phyloP scores from a whole-genome alignment of 2,888 invertebrate genomes.

The Athrips mouffetella region DNA sequence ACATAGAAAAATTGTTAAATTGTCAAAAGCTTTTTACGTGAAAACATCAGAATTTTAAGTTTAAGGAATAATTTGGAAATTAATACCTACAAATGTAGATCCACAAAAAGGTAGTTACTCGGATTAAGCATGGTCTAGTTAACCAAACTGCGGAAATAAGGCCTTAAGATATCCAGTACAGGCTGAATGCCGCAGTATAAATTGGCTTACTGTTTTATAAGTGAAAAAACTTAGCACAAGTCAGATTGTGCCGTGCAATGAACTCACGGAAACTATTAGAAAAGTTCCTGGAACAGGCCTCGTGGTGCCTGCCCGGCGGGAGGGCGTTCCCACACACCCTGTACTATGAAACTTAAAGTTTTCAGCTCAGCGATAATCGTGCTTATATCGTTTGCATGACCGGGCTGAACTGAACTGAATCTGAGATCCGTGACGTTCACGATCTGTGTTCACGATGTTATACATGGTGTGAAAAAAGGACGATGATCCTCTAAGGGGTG shows the following conservation, averaged over 20 bases:
- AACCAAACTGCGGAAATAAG: neutral
- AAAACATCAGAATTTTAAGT: too few species aligned
- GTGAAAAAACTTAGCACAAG: conserved; percentile 32
- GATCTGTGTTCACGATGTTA: too few species aligned
- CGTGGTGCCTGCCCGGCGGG: conserved; percentile 56
- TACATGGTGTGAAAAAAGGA: too few species aligned
- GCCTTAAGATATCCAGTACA: neutral
- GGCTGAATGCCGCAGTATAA: conserved; percentile 9
- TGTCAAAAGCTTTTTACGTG: too few species aligned
- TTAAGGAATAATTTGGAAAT: too few species aligned
- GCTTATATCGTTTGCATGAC: neutral
- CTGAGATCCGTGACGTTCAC: too few species aligned
- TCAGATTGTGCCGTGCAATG: conserved; percentile 46
- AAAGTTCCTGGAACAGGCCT: conserved; percentile 51
- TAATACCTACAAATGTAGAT: too few species aligned
- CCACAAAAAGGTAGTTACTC: neutral
- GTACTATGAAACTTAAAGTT: conserved; percentile 29
- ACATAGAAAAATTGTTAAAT: too few species aligned
- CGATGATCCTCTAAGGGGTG: too few species aligned
- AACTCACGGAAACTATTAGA: conserved; percentile 60
- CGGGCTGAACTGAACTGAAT: neutral
- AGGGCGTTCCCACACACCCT: conserved; percentile 49
- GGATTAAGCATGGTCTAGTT: neutral
- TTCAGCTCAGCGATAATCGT: neutral
- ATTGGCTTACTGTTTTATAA: conserved; percentile 13